Percentiles rank a stretch among this genome's conserved stretches.
These are phyloP conservation scores for Biston betularia DNA, from an alignment of 2,888 invertebrate species.

Conservation along the genomic window DNA sequence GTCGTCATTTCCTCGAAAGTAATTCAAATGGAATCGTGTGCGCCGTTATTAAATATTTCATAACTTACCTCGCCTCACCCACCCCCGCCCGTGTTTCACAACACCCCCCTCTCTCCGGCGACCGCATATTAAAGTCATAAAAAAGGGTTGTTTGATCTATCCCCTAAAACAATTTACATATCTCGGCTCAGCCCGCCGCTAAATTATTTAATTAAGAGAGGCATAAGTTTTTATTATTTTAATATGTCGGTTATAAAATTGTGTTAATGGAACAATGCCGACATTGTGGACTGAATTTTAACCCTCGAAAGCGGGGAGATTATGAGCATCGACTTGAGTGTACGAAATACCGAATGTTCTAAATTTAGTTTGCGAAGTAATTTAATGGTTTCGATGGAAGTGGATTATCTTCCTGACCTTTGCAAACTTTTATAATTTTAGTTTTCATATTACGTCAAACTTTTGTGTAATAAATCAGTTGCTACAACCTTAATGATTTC, in stretches of 20 bases:
- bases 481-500: neutral
- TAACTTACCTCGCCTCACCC: constrained; percentile 78
- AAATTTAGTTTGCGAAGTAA: constrained; percentile 58
- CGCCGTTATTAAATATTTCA: constrained; percentile 87
- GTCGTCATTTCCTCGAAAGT: constrained; percentile 86
- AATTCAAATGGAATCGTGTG: constrained; percentile 87
- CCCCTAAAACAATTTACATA: constrained; percentile 87
- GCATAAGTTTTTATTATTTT: constrained; percentile 87
- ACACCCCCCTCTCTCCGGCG: constrained; percentile 65
- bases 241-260: constrained; percentile 85
- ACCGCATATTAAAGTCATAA: constrained; percentile 87
- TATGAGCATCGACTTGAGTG: constrained; percentile 70
- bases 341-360: constrained; percentile 60
- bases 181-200: constrained; percentile 84
- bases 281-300: constrained; percentile 72
- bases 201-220: constrained; percentile 87
- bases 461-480: constrained; percentile 23
- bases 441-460: constrained; percentile 31
- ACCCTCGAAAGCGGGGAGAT: constrained; percentile 68
- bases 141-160: constrained; percentile 87
- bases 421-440: constrained; percentile 34
- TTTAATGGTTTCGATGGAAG: constrained; percentile 45
- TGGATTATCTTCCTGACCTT: constrained; percentile 42
- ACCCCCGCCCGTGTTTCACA: constrained; percentile 57
- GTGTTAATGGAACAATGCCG: constrained; percentile 83